Evolutionary conservation across 1,140 invertebrate genomes (phyloP), one percentile per base, ranked within the genome.

Genomic region (Conus betulinus): DNA sequence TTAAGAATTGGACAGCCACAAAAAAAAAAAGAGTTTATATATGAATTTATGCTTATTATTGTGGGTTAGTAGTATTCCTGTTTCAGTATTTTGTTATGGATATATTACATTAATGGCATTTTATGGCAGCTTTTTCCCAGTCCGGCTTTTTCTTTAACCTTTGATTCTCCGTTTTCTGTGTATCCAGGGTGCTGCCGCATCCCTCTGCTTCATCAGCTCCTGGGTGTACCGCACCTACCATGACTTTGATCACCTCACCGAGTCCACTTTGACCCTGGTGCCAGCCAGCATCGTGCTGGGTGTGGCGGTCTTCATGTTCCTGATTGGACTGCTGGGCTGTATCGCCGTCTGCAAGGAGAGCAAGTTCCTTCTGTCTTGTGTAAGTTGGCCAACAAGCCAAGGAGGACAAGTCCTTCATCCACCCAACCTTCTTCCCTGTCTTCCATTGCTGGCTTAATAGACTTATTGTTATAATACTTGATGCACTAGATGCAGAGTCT

Each of bases 261-360:
- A 91, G 63, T 89, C 93, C 17, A 91, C 91, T 51, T 89, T 94
- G 15, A 94, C 93, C 2, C 89, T 95, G 39, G 91, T 94, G 39
- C 94, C 94, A 23, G 94, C 94, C 51, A 90, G 91, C 71, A 94
- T 98, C 88, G 95, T 98, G 88, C 95, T 99, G 87, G 96, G 96
- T 27, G 97, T 97, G 83, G 98, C 98, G 4, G 95, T 97, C 25
- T 94, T 99, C 63, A 97, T 99, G 94, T 97, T 98, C 86, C 95
- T 98, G 76, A 97, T 98, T 60, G 97, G 98, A 5, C 97, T 98
- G 94, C 96, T 99, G 76, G 98, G 98, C 84, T 99, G 98, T 94
- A 97, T 97, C 93, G 98, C 98, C 74, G 97, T 98, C 8, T 97
- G 97, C 87, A 97, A 97, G 91, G 97, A 98, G 95, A 98, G 97